Conservation (phyloP, 64 coral and sea anemone genomes). For the Dendronephthya gigantea region DNA sequence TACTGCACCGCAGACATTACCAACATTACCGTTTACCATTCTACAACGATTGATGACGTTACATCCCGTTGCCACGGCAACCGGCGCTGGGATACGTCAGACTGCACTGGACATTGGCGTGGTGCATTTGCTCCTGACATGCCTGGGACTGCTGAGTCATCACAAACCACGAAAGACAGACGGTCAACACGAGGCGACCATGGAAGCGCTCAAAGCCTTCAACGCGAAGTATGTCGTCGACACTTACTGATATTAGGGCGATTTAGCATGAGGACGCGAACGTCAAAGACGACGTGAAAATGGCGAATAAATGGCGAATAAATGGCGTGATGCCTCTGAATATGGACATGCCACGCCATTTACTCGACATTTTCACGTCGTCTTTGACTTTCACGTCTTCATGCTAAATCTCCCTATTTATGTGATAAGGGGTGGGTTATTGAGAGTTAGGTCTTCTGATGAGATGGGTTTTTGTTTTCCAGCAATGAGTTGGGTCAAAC, state of each 20-base stretch:
- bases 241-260: no score
- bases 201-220: constrained; percentile 64
- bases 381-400: no score
- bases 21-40: constrained; percentile 74
- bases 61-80: constrained; percentile 20
- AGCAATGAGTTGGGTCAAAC: constrained; percentile 9
- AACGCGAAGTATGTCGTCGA: constrained; percentile 66
- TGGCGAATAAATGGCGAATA: no score
- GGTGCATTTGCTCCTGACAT: constrained; percentile 68
- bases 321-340: no score
- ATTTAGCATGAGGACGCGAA: no score
- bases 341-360: no score
- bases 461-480: no score
- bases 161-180: constrained; percentile 57
- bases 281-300: no score
- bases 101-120: constrained; percentile 66
- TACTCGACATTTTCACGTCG: no score
- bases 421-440: no score
- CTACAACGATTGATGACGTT: constrained; percentile 50
- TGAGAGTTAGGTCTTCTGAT: no score
- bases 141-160: constrained; percentile 83
- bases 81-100: constrained; percentile 39
- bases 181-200: constrained; percentile 41
- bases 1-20: constrained; percentile 38
- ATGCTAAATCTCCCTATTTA: no score